phyloP scores from a whole-genome alignment of 2,797 vertebrate genomes.

The Xenops minutus region DNA sequence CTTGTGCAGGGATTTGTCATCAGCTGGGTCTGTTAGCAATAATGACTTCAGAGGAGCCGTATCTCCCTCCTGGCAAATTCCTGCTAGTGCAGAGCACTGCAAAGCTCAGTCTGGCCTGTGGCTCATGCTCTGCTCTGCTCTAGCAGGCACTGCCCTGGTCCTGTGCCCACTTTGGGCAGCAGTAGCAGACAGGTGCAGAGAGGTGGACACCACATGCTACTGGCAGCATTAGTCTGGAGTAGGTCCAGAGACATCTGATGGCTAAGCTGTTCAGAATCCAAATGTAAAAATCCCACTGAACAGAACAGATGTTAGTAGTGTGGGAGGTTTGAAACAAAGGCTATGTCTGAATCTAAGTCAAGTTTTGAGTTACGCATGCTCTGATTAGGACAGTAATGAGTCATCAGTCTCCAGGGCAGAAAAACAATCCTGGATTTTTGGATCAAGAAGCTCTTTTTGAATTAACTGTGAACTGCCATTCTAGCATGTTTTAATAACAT shows the following conservation, averaged over 20 bases:
- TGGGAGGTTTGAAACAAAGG: not conserved
- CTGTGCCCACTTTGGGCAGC: not conserved
- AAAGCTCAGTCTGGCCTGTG: not conserved
- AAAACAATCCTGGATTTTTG: not conserved
- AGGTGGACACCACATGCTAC: not conserved
- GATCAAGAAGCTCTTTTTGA: not conserved
- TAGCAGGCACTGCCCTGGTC: not conserved
- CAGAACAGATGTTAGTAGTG: not conserved
- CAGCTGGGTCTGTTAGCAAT: not conserved
- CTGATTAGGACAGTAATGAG: not conserved
- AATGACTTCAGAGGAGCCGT: not conserved
- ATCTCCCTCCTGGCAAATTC: not conserved
- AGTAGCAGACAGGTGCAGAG: not conserved
- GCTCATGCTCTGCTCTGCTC: not conserved
- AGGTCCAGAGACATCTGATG: not conserved
- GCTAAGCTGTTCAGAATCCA: not conserved
- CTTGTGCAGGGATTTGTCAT: not conserved
- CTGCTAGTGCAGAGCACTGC: too few species aligned
- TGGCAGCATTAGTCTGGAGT: not conserved
- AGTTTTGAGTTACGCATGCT: not conserved
- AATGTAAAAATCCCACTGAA: not conserved
- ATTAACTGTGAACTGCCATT: not conserved
- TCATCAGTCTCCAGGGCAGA: not conserved
- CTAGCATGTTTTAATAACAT: not conserved
- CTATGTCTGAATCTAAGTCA: not conserved